Evolutionary conservation across 2,113 vertebrate species (phyloP).

Genomic region (Patagioenas fasciata): DNA sequence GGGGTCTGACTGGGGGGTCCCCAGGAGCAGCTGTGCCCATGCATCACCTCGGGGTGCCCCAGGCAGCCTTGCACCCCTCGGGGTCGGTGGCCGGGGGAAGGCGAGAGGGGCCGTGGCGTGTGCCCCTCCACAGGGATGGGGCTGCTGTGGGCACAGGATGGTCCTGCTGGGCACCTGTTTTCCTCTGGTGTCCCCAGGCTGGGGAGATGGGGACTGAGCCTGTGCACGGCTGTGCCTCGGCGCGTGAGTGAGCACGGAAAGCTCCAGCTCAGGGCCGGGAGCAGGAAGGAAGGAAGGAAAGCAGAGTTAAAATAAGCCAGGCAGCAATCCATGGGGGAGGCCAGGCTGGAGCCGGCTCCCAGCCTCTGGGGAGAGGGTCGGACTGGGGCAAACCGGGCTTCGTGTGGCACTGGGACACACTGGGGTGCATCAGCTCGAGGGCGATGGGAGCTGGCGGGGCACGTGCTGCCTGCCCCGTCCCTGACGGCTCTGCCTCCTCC

Average conservation of each 20-base stretch:
- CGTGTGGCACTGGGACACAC: fast-evolving
- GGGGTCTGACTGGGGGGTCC: neutral
- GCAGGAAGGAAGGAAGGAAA: conserved; percentile 69
- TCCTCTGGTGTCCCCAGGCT: neutral
- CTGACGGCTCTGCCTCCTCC: neutral
- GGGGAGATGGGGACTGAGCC: neutral
- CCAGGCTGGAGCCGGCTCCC: neutral
- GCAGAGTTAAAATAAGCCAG: conserved; percentile 56
- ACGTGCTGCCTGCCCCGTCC: fast-evolving
- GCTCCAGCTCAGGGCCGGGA: conserved; percentile 20
- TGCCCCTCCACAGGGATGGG: neutral
- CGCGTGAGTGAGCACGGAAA: neutral
- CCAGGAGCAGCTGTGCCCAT: neutral
- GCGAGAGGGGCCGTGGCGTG: fast-evolving
- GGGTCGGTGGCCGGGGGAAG: fast-evolving
- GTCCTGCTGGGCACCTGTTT: fast-evolving
- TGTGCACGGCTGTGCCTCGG: neutral
- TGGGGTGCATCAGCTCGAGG: neutral
- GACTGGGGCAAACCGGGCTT: neutral
- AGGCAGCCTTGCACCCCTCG: neutral
- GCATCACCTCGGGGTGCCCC: neutral
- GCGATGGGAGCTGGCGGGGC: fast-evolving
- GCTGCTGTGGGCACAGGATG: neutral
- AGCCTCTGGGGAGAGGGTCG: neutral
- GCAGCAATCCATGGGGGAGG: neutral